Evolutionary conservation across 37 sponge, comb jelly and placozoan genomes (phyloP).

Genomic region (Mnemiopsis leidyi): DNA sequence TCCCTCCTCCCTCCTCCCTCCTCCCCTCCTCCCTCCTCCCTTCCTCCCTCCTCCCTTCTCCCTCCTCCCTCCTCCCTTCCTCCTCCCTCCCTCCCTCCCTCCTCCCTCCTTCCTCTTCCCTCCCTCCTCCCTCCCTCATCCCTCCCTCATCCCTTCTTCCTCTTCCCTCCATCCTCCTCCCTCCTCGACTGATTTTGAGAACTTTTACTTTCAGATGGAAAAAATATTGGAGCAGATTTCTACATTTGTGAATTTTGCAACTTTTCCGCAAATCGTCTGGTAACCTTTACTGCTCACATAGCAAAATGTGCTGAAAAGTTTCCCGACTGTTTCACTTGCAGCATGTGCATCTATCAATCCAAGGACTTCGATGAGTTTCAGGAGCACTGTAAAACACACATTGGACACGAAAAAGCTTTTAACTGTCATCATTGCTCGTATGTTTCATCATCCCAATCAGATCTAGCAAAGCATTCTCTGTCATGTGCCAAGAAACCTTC

Average conservation of each 20-base stretch:
- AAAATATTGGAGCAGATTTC: neutral
- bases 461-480: neutral
- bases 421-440: constrained; percentile 11
- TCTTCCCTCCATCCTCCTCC: too few relatives aligned
- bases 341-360: constrained; percentile 1
- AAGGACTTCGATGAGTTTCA: constrained; percentile 17
- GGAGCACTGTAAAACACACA: constrained; percentile 38
- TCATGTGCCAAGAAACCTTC: neutral
- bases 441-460: neutral
- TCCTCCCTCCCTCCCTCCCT: too few relatives aligned
- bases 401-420: neutral
- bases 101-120: too few relatives aligned
- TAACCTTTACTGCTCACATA: constrained; percentile 28
- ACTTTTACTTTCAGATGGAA: neutral
- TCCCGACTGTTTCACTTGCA: constrained; percentile 7
- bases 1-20: too few relatives aligned
- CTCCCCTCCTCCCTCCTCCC: too few relatives aligned
- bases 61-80: too few relatives aligned
- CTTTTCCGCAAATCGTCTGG: constrained; percentile 24
- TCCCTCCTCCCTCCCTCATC: too few relatives aligned
- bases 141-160: too few relatives aligned
- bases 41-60: too few relatives aligned
- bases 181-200: too few relatives aligned
- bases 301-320: constrained; percentile 25
- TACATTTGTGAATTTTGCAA: constrained; percentile 51